phyloP scores from a whole-genome alignment of 2,797 vertebrate species.

The Sebastiscus tertius region DNA sequence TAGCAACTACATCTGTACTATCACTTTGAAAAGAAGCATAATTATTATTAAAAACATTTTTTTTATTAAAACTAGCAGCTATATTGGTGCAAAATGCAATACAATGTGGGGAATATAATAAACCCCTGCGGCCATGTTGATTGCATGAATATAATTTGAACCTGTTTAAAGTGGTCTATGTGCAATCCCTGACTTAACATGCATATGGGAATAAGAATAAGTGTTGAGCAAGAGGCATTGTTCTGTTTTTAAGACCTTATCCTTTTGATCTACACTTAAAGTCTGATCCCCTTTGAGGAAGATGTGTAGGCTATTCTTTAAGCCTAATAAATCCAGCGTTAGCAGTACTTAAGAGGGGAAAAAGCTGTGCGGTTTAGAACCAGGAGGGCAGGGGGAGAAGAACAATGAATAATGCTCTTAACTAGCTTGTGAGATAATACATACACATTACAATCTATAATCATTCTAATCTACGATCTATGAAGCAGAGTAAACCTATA shows the following conservation, averaged over 20 bases:
- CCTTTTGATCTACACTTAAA: constrained; percentile 82
- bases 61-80: neutral
- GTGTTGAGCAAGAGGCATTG: constrained; percentile 52
- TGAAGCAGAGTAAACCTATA: constrained; percentile 49
- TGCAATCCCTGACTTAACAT: constrained; percentile 57
- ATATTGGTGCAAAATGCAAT: neutral
- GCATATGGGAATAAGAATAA: constrained; percentile 63
- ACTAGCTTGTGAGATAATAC: constrained; percentile 70
- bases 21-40: neutral
- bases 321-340: constrained; percentile 81
- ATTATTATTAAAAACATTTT: neutral
- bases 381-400: constrained; percentile 57
- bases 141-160: constrained; percentile 19
- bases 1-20: neutral
- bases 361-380: constrained; percentile 71
- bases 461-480: constrained; percentile 63
- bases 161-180: constrained; percentile 27
- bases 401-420: constrained; percentile 74
- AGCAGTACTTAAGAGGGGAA: constrained; percentile 73
- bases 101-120: neutral
- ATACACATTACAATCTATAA: constrained; percentile 70
- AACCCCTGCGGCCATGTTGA: constrained; percentile 15
- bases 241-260: constrained; percentile 77
- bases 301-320: constrained; percentile 76
- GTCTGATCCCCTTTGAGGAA: constrained; percentile 81